phyloP scores from a whole-genome alignment of 2,888 invertebrate genomes.

The Drosophila formosana region DNA sequence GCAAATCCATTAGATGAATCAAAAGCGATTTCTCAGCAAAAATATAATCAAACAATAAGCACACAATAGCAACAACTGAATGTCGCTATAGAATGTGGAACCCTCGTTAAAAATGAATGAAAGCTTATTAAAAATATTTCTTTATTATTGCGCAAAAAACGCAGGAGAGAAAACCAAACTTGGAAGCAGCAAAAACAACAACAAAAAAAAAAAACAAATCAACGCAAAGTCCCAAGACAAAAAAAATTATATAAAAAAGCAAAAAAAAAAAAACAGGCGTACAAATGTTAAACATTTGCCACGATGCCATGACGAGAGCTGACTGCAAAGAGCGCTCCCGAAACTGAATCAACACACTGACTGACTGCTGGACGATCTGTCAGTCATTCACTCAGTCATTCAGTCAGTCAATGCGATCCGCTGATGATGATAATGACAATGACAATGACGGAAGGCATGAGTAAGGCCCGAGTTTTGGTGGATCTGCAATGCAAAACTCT shows the following conservation, averaged over 20 bases:
- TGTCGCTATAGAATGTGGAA: slow-evolving; percentile 75
- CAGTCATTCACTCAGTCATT: not conserved
- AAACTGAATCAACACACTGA: slow-evolving; percentile 39
- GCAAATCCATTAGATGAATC: slow-evolving; percentile 76
- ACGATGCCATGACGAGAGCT: slow-evolving; percentile 78
- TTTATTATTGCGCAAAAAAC: slow-evolving; percentile 68
- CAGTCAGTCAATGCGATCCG: slow-evolving; percentile 48
- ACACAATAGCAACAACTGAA: slow-evolving; percentile 53
- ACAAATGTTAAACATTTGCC: slow-evolving; percentile 81
- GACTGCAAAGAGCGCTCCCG: slow-evolving; percentile 59
- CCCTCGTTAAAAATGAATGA: slow-evolving; percentile 81
- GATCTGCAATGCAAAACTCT: slow-evolving; percentile 78
- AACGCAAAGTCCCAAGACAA: slow-evolving; percentile 22
- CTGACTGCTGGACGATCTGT: slow-evolving; percentile 26
- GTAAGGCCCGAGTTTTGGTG: slow-evolving; percentile 43
- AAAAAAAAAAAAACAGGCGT: slow-evolving; percentile 62
- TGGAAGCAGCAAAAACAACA: slow-evolving; percentile 26
- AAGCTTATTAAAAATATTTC: slow-evolving; percentile 81
- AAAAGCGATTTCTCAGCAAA: slow-evolving; percentile 61
- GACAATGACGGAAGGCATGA: slow-evolving; percentile 62
- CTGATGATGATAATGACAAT: slow-evolving; percentile 53
- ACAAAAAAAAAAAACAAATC: slow-evolving; percentile 9
- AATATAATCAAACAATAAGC: slow-evolving; percentile 32
- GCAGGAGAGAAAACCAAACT: slow-evolving; percentile 35
- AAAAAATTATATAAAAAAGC: slow-evolving; percentile 23